Base-by-base conservation (phyloP, 2,113 vertebrate genomes). In the Chunga burmeisteri region DNA sequence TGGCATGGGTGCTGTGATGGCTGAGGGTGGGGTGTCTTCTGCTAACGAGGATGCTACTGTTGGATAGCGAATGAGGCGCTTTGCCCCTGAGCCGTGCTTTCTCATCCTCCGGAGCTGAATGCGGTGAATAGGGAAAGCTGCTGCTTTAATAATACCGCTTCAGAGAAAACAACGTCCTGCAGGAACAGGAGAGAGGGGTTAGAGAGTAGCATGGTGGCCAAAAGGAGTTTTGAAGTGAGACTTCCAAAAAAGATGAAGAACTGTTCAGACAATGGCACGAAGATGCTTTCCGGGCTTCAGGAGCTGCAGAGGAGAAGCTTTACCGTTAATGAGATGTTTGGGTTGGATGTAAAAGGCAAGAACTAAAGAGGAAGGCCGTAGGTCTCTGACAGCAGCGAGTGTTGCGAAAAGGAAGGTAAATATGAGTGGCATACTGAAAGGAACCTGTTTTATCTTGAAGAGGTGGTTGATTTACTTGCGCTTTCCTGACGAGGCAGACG, bases 181-280 rank as follows among this genome's bases (percentile, higher is more conserved):
- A 77, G 67, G 42, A 80, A 17, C 16, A 65, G 32, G 38, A 52
- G 44, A 46, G 36, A 84, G n/a, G 47, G 26, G 9, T 63, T 44
- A n/a, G 36, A 27, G 61, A 26, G 17, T 23, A 13, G 42, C 0
- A 0, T 3, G 10, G 49, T 34, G 34, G 20, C 50, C 65, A 62
- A 62, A 66, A 86, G 70, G 44, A 38, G 8, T 34, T 75, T 80
- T 70, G 16, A 58, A 53, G 15, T 12, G 38, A 52, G 52, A 38
- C 40, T 83, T 82, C 20, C 1, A 8, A 26, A 34, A 32, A 23
- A 46, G 16, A 21, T 9, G 5, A 56, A 29, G 10, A 81, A 30
- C 36, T 47, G 36, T 18, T 52, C 30, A 46, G 49, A 7, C 25
- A 26, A 1, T 32, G 61, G 11, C 62, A 63, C 52, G 5, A 7